Evolutionary conservation across 2,797 vertebrate species (phyloP).

Genomic region (Falco berigora): DNA sequence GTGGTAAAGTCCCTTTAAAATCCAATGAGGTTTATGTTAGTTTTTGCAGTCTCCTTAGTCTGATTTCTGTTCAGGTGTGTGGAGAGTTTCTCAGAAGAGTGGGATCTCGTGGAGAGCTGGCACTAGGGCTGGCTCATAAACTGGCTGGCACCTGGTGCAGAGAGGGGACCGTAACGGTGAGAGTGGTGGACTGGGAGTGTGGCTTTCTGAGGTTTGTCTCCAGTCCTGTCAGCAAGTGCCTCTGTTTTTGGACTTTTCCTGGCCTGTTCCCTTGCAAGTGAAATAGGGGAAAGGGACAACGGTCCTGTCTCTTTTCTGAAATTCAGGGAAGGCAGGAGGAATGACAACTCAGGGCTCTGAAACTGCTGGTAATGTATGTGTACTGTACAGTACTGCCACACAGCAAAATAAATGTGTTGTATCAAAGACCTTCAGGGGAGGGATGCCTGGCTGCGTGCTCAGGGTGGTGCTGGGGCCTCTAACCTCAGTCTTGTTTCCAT

Average conservation of each 20-base stretch:
- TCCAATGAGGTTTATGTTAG: background rate
- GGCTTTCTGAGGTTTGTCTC: background rate
- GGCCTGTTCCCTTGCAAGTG: background rate
- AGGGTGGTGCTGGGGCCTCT: background rate
- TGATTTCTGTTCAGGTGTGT: background rate
- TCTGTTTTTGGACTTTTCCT: background rate
- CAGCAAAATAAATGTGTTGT: constrained; percentile 50
- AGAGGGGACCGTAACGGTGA: background rate
- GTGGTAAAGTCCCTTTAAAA: background rate
- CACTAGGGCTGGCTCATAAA: background rate
- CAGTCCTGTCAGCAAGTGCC: background rate
- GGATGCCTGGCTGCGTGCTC: background rate
- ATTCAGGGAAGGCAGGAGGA: background rate
- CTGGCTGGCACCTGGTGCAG: too few species aligned
- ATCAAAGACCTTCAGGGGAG: background rate
- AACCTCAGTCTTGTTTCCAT: background rate
- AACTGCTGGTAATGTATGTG: background rate
- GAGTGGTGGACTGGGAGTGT: background rate
- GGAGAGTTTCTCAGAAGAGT: background rate
- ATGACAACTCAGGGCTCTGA: background rate
- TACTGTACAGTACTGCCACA: background rate
- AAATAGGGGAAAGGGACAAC: background rate
- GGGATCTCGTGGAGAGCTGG: background rate
- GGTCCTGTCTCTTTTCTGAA: background rate
- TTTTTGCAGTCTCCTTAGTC: background rate